Conservation (phyloP, 1,140 invertebrate genomes). For the Neodiprion virginianus region DNA sequence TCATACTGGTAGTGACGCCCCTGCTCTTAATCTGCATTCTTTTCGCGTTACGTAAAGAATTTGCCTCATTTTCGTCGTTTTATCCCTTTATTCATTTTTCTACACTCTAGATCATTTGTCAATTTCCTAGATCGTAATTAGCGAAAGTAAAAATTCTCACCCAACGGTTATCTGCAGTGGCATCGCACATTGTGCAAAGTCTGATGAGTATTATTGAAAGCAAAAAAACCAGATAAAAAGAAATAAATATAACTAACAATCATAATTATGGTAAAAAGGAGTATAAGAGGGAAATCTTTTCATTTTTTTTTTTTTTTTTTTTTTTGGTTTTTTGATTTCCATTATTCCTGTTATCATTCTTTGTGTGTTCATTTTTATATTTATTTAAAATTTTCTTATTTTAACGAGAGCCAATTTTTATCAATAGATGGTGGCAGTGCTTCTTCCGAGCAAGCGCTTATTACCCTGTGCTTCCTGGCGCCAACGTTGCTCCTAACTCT, state of each 20-base stretch:
- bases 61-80: too few species aligned
- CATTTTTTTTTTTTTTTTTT: not conserved
- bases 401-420: not conserved
- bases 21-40: too few species aligned
- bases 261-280: not conserved
- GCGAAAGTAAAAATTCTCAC: too few species aligned
- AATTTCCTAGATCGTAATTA: too few species aligned
- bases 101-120: too few species aligned
- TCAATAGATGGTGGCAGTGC: not conserved
- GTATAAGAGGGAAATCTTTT: conserved; percentile 8
- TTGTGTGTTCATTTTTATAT: too few species aligned
- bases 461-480: conserved; percentile 1
- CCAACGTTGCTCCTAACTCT: not conserved
- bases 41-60: too few species aligned
- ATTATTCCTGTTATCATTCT: too few species aligned
- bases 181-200: too few species aligned
- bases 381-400: not conserved
- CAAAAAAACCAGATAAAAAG: conserved; percentile 13
- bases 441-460: not conserved
- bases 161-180: too few species aligned
- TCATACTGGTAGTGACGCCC: too few species aligned
- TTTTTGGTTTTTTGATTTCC: conserved; percentile 12
- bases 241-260: not conserved
- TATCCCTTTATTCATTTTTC: too few species aligned
- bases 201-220: conserved; percentile 4